Percentiles rank a stretch among this genome's conserved stretches.
phyloP scores from a whole-genome alignment of 2,888 invertebrate genomes.

The Escarpia spicata region DNA sequence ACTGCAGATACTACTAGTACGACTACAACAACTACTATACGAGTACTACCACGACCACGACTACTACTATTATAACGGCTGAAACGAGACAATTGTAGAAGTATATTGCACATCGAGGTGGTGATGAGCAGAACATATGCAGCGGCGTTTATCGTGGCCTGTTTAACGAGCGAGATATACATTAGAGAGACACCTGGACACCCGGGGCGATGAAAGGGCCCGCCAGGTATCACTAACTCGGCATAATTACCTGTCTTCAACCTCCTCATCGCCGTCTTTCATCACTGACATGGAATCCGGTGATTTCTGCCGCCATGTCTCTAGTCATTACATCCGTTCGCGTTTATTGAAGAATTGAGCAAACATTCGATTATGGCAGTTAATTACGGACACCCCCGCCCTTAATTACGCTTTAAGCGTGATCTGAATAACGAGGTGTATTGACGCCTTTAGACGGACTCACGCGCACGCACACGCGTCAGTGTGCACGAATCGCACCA shows the following conservation, averaged over 20 bases:
- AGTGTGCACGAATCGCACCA: background rate
- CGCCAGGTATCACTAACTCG: background rate
- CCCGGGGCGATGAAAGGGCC: background rate
- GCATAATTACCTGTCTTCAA: background rate
- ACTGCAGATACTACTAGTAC: background rate
- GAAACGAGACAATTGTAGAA: background rate
- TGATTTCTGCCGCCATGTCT: background rate
- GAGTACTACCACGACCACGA: too few species aligned
- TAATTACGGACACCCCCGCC: background rate
- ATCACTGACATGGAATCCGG: background rate
- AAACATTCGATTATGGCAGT: slow-evolving; percentile 16
- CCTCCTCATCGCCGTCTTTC: background rate
- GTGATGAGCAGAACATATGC: background rate
- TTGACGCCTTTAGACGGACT: background rate
- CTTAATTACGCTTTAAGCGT: background rate
- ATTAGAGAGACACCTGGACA: background rate
- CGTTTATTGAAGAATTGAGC: background rate
- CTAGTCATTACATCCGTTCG: background rate
- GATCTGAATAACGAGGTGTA: background rate
- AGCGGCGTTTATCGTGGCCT: background rate
- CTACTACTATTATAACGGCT: background rate
- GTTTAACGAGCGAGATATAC: background rate
- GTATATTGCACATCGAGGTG: background rate
- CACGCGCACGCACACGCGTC: background rate
- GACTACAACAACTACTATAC: background rate